These are phyloP conservation scores for Hipposideros armiger DNA, from an alignment of 2,113 vertebrate species.

Conservation along the genomic window DNA sequence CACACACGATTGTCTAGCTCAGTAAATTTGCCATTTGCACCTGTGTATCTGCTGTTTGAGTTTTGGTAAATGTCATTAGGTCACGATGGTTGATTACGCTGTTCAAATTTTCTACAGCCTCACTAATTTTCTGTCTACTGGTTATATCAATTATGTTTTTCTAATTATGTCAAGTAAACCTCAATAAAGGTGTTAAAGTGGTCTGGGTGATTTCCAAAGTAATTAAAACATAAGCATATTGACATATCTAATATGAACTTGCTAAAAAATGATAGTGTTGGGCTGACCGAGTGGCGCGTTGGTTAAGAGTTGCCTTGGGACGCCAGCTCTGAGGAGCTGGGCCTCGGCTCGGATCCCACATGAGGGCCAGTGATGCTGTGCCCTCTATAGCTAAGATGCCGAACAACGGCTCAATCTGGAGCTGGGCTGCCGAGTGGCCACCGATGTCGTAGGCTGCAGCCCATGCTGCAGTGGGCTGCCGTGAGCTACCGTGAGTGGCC, in stretches of 20 bases:
- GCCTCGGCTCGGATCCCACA: too few species aligned
- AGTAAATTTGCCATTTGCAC: not conserved
- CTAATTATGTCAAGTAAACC: not conserved
- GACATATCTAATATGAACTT: not conserved
- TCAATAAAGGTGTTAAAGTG: not conserved
- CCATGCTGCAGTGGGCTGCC: too few species aligned
- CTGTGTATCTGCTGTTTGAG: not conserved
- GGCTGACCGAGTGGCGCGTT: too few species aligned
- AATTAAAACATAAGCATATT: not conserved
- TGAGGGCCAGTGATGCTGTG: too few species aligned
- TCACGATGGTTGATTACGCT: not conserved
- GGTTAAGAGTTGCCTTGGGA: too few species aligned
- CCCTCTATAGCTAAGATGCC: too few species aligned
- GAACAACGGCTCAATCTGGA: too few species aligned
- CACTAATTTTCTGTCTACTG: not conserved
- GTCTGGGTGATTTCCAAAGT: not conserved
- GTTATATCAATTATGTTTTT: not conserved
- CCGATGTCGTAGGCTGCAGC: too few species aligned
- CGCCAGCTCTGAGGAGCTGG: too few species aligned
- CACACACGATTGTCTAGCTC: not conserved
- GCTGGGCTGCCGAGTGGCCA: too few species aligned
- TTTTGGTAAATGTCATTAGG: not conserved
- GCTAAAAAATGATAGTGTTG: not conserved
- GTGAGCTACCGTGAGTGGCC: too few species aligned
- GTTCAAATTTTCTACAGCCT: not conserved